Evolutionary conservation across 1,140 invertebrate species (phyloP), one percentile per base, ranked within the genome.

Genomic region (Palaemon carinicauda): DNA sequence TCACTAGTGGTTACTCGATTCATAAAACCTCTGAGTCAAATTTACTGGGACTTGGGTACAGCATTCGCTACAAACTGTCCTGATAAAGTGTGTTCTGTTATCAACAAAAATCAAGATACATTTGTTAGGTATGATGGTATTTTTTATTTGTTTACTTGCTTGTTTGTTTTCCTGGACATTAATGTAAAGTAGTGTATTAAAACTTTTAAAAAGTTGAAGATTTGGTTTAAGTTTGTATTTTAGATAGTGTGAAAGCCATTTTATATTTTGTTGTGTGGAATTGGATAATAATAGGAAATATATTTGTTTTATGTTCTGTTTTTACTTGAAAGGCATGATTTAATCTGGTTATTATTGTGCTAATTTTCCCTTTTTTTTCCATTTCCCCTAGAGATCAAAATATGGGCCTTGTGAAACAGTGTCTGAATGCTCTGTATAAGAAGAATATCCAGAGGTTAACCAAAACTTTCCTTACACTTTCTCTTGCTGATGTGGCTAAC

Each of bases 371-470:
- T n/a, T n/a, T n/a, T 19, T 17, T 65, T 31, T 5, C 17, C 65
- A n/a, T 51, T 94, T 75, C 97, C 96, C 89, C 90, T 92, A 95
- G 96, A 90, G 97, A 99, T 92, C 92, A 91, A 73, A 94, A 94
- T 89, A 92, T 92, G 89, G 94, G 94, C 19, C 90, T 94, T 41
- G 93, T 94, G 14, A 94, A 94, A 88, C 93, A 96, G 93, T 97
- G 98, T 78, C 92, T 97, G 56, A 94, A 94, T 87, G 96, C 96
- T 82, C 94, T 98, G 90, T 97, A 97, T 91, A 98, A 98, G 92
- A 98, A 98, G 91, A 99, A 98, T 92, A 99, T 99, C 90, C 97
- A 98, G 92, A 94, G 97, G 91, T 93, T 99, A 77, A 99, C 98
- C 51, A 98, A 98, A 92, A 99, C 98, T 53, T 99, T 99, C 92